Percentiles rank a stretch among this genome's conserved stretches.
phyloP scores from a whole-genome alignment of 2,113 vertebrate genomes.

The Eonycteris spelaea region DNA sequence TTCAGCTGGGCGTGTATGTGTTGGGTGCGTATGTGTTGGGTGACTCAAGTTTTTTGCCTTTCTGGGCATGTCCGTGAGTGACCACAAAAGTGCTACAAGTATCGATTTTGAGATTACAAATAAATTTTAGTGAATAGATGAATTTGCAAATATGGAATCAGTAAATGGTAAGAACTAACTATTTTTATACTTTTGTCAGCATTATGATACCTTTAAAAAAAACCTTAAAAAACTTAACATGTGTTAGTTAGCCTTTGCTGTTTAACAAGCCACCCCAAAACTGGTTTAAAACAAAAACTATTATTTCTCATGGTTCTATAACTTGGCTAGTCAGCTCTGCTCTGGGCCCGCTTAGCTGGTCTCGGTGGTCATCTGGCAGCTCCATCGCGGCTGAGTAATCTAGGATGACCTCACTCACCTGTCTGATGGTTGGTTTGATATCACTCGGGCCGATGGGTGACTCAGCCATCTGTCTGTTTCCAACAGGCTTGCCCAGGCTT shows the following conservation, averaged over 20 bases:
- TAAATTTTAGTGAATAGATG: not conserved
- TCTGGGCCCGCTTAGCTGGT: not conserved
- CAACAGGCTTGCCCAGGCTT: not conserved
- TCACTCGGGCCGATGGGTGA: not conserved
- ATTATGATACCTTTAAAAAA: not conserved
- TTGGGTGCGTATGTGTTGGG: not conserved
- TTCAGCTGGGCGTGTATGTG: not conserved
- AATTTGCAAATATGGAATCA: not conserved
- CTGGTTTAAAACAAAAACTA: not conserved
- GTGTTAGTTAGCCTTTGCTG: not conserved
- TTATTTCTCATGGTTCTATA: not conserved
- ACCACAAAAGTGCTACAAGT: not conserved
- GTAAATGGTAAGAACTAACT: not conserved
- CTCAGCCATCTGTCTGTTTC: not conserved
- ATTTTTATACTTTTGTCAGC: not conserved
- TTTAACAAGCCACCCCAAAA: not conserved
- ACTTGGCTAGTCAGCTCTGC: not conserved
- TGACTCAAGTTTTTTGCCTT: not conserved
- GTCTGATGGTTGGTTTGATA: not conserved
- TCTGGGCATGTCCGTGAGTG: not conserved
- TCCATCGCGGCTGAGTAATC: not conserved
- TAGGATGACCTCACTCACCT: not conserved
- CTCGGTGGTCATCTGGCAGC: not conserved
- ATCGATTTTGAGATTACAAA: not conserved
- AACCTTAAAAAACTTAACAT: not conserved